Evolutionary conservation across 2,888 invertebrate species (phyloP), one percentile per base, ranked within the genome.

Genomic region (Dryomyza anilis): DNA sequence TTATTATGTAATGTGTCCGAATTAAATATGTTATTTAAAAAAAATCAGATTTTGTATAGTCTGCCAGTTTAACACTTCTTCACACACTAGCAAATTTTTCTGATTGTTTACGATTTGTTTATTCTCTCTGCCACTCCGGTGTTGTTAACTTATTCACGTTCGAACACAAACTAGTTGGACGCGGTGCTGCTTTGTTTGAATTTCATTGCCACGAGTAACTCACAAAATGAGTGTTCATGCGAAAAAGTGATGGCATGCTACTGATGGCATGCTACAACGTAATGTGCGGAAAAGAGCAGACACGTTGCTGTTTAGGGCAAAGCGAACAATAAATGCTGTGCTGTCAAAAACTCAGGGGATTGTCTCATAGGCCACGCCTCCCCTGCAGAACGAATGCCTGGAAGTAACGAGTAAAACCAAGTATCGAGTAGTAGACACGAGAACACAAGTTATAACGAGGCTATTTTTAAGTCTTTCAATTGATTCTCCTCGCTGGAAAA

Each of bases 71-170:
- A n/a, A n/a, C n/a, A n/a, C n/a, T n/a, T n/a, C n/a, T n/a, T n/a
- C n/a, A n/a, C n/a, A n/a, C n/a, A n/a, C n/a, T n/a, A n/a, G n/a
- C n/a, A n/a, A n/a, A n/a, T n/a, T n/a, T n/a, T n/a, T n/a, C n/a
- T n/a, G n/a, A n/a, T n/a, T n/a, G n/a, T n/a, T n/a, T n/a, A n/a
- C n/a, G n/a, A 43, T n/a, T 12, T 43, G 23, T 12, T 3, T 8
- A 16, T n/a, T n/a, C 30, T 29, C 19, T 29, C 43, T 57, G 33
- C 23, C 39, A 57, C 21, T 43, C 61, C 27, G 70, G 71, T 76
- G 80, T 79, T 78, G 79, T 78, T 79, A 73, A 78, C 78, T 76
- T 75, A 78, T 75, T 78, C 82, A 78, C 82, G 83, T 80, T 81
- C 78, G 74, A 81, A 74, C 76, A 78, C 79, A 77, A 78, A 83